Base-by-base conservation (phyloP, 2,888 invertebrate species). In the Lagria hirta region DNA sequence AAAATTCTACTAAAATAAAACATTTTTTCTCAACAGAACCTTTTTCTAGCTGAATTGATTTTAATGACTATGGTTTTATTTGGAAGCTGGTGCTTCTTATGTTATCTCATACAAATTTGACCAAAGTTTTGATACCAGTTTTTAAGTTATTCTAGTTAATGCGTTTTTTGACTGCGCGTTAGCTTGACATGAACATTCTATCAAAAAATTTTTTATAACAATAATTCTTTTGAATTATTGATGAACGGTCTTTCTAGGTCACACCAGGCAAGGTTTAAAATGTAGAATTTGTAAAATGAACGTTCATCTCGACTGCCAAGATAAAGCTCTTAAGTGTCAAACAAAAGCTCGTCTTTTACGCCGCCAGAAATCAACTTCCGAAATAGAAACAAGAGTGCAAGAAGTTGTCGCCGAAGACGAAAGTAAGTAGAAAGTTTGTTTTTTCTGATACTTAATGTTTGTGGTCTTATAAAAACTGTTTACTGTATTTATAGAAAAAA, bases 281-380 rank as follows among this genome's bases (percentile, higher is more conserved):
- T 94, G 94, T 70, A 82, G 91, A 40, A 80, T 91, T 51, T 94
- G 94, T 73, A 94, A 93, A 73, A 82, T 88, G 74, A 94, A 93
- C 72, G 86, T 90, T 37, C 94, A 94, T 73, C 81, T 86, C 26
- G 92, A 93, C 70, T 94, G 94, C 73, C 83, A 88, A 72, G 84
- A 88, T 6, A 83, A 86, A 61, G 84, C 86, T 10, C 83, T 83
- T 46, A 85, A 84, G 66, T 94, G 93, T 68, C 90, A 92, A 67
- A 86, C 88, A 8, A 91, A 90, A 71, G 86, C 88, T 13, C 79
- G 86, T 36, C 79, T 94, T 37, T 76, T 94, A 46, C 81, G 93
- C 51, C 77, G 93, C 34, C 93, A 94, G 73, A 90, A 91, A 72
- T 92, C 90, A 59, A 89, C 91, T 35, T 90, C 91, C 5, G 86